These are phyloP conservation scores for Monomorium pharaonis DNA, from an alignment of 1,140 invertebrate genomes.

Conservation along the genomic window DNA sequence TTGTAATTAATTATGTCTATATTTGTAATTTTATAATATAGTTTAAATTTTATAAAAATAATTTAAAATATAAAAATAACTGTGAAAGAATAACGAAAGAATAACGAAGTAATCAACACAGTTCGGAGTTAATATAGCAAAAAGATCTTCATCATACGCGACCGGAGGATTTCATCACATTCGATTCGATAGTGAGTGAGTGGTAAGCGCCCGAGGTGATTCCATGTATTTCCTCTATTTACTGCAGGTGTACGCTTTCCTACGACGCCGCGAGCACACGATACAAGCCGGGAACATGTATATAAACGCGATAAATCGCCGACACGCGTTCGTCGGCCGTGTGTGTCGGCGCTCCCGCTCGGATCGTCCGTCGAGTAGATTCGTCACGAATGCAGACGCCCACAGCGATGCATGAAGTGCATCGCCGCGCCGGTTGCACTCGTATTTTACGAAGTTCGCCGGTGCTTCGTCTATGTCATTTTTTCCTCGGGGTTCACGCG, in stretches of 20 bases:
- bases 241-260: conserved; percentile 52
- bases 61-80: neutral
- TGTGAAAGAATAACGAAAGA: neutral
- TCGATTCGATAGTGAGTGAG: neutral
- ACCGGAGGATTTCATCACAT: neutral
- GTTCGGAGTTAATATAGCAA: neutral
- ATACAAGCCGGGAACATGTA: conserved; percentile 17
- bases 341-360: conserved; percentile 18
- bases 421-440: conserved; percentile 36
- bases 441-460: conserved; percentile 56
- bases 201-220: conserved; percentile 46
- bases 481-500: conserved; percentile 24
- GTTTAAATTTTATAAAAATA: neutral
- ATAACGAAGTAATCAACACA: conserved; percentile 12
- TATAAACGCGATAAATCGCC: conserved; percentile 58
- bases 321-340: conserved; percentile 42
- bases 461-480: conserved; percentile 54
- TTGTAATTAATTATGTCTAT: neutral
- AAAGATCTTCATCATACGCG: conserved; percentile 6
- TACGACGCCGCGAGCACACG: conserved; percentile 3
- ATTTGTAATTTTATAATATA: neutral
- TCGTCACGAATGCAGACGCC: conserved; percentile 55
- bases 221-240: conserved; percentile 46
- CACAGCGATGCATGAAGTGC: conserved; percentile 46
- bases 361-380: conserved; percentile 43